A percentile compares a stretch with the other conserved stretches of the same genome.
These are phyloP conservation scores for Rynchops niger DNA, from an alignment of 2,113 vertebrate species.

Conservation along the genomic window DNA sequence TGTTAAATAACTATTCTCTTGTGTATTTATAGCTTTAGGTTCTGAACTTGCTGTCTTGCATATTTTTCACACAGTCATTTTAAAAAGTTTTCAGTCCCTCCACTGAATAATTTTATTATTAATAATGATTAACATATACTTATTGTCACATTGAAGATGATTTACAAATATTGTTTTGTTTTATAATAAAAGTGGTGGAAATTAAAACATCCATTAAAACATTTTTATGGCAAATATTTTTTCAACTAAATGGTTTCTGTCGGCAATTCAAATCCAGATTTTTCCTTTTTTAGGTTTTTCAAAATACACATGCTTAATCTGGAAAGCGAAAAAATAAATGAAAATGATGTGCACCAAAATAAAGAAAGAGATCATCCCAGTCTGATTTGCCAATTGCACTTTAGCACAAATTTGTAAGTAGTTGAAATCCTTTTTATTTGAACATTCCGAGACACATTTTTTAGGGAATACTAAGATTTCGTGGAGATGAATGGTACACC, in stretches of 20 bases:
- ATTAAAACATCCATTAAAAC: neutral
- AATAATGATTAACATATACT: neutral
- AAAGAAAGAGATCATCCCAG: neutral
- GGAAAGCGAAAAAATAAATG: neutral
- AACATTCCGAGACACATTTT: neutral
- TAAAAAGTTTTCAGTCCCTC: neutral
- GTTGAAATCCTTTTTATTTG: neutral
- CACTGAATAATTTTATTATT: neutral
- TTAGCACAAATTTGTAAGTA: neutral
- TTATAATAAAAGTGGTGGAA: neutral
- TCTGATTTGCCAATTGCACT: neutral
- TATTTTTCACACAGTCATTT: slow-evolving; percentile 31
- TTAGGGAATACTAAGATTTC: neutral
- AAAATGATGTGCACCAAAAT: neutral
- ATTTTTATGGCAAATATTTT: neutral
- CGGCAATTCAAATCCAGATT: neutral
- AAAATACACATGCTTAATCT: neutral
- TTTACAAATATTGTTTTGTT: neutral
- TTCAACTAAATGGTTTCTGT: neutral
- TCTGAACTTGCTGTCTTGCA: slow-evolving; percentile 27
- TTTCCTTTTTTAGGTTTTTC: neutral
- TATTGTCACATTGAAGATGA: neutral
- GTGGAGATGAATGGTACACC: neutral
- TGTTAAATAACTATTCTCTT: slow-evolving; percentile 62
- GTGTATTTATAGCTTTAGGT: slow-evolving; percentile 60